A percentile compares a stretch with the other conserved stretches of the same genome.
Conservation (phyloP, 2,797 vertebrate genomes). For the Triplophysa yarkandensis region DNA sequence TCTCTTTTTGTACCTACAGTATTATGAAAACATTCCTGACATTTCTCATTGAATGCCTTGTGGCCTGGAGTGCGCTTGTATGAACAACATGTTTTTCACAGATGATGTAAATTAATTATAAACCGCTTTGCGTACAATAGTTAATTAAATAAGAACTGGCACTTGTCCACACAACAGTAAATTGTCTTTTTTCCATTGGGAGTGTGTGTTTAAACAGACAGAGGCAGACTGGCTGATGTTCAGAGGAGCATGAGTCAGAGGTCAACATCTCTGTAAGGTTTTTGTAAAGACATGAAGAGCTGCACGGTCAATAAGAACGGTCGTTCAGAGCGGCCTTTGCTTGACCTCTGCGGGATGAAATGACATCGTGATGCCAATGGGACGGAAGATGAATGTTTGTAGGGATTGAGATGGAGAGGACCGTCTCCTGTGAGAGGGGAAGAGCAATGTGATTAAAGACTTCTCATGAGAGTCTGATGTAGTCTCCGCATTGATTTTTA, state of each 20-base stretch:
- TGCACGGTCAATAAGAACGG: constrained; percentile 40
- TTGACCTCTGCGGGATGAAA: constrained; percentile 37
- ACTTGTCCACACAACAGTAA: constrained; percentile 48
- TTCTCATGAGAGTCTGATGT: constrained; percentile 35
- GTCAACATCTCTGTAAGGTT: constrained; percentile 44
- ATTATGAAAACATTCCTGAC: constrained; percentile 29
- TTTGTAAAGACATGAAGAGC: constrained; percentile 29
- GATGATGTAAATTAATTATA: constrained; percentile 54
- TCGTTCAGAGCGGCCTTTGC: constrained; percentile 20
- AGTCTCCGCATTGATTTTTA: constrained; percentile 44
- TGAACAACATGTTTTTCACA: constrained; percentile 45
- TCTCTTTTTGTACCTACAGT: constrained; percentile 9
- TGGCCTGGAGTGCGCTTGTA: constrained; percentile 31
- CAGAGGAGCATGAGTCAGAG: constrained; percentile 24
- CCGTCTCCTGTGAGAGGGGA: constrained; percentile 17
- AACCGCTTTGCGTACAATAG: constrained; percentile 31
- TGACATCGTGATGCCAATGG: constrained; percentile 38
- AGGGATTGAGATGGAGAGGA: constrained; percentile 26
- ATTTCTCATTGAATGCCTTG: constrained; percentile 9
- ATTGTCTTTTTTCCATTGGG: constrained; percentile 36
- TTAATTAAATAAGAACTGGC: constrained; percentile 50
- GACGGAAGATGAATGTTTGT: constrained; percentile 42
- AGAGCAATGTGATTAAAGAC: constrained; percentile 40
- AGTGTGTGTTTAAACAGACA: constrained; percentile 23
- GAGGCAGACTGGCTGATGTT: constrained; percentile 15